These are phyloP conservation scores for Intellagama lesueurii DNA, from an alignment of 2,797 vertebrate genomes.

Conservation along the genomic window DNA sequence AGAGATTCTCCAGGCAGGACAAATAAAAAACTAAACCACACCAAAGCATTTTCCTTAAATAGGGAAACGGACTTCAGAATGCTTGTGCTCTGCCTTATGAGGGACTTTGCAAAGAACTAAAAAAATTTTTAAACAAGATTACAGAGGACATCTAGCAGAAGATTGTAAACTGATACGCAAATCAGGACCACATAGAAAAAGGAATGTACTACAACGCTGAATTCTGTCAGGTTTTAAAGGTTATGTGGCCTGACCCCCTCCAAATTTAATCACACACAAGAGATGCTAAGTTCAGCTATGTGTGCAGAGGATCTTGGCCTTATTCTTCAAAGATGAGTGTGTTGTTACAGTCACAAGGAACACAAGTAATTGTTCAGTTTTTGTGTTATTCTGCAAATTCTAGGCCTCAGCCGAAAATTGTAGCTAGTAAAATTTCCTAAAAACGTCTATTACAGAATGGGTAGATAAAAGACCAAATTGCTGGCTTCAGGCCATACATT, in stretches of 20 bases:
- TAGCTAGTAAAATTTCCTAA: background rate
- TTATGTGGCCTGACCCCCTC: background rate
- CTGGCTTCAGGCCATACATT: background rate
- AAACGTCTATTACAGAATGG: background rate
- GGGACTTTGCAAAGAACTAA: background rate
- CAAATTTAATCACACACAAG: background rate
- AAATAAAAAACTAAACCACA: background rate
- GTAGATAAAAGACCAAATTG: background rate
- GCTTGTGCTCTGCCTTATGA: background rate
- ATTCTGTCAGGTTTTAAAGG: background rate
- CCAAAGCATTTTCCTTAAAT: background rate
- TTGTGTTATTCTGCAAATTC: background rate
- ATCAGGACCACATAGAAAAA: background rate
- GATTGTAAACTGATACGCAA: background rate
- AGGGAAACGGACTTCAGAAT: background rate
- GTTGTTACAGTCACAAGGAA: background rate
- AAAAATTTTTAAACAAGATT: background rate
- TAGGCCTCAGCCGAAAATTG: background rate
- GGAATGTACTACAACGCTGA: too few species aligned
- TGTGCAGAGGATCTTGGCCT: background rate
- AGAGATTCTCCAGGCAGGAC: background rate
- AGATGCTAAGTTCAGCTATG: background rate
- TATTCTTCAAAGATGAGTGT: background rate
- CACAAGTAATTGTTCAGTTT: background rate
- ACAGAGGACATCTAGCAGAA: background rate